Evolutionary conservation across 1,140 invertebrate species (phyloP), one percentile per base, ranked within the genome.

Genomic region (Pseudomyrmex gracilis): DNA sequence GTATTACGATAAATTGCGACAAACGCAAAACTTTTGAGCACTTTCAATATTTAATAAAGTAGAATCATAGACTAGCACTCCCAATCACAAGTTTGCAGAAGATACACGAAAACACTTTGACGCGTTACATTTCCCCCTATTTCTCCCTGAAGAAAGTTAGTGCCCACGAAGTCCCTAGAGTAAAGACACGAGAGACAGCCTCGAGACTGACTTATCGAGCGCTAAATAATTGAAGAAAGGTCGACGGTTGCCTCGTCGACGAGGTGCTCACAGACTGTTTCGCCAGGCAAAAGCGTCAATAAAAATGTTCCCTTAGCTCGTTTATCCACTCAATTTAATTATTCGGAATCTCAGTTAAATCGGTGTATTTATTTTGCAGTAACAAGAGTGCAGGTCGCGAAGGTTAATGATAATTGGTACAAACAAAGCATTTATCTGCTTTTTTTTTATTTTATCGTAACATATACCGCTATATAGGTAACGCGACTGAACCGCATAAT

Each of bases 321-420:
- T 2, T 8, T 15, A 10, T 34, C 53, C 20, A 12, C 13, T 58
- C 13, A 8, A 45, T 77, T 45, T 22, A 45, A 73, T 82, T 82
- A 71, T 20, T 71, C 8, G 24, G 34, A 43, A 20, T 51, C 47
- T 60, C 24, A n/a, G 45, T 49, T 45, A 17, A 71, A 61, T 61
- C 22, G 24, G 12, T 22, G 22, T 17, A 22, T 43, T 73, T 61
- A 49, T 60, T 49, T 49, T 43, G 49, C 34, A 24, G 22, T 15
- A 49, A 10, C 10, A 20, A 8, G 15, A n/a, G 22, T 10, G 20
- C n/a, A 10, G 77, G 73, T 83, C 20, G 34, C 77, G 51, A 8
- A 86, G 67, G 73, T 73, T 60, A 67, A 13, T 17, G 84, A 87
- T 87, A 87, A 80, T 34, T 61, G 13, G 20, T 73, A 84, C 78